phyloP scores from a whole-genome alignment of 2,797 vertebrate genomes.

The Gastrophryne carolinensis region DNA sequence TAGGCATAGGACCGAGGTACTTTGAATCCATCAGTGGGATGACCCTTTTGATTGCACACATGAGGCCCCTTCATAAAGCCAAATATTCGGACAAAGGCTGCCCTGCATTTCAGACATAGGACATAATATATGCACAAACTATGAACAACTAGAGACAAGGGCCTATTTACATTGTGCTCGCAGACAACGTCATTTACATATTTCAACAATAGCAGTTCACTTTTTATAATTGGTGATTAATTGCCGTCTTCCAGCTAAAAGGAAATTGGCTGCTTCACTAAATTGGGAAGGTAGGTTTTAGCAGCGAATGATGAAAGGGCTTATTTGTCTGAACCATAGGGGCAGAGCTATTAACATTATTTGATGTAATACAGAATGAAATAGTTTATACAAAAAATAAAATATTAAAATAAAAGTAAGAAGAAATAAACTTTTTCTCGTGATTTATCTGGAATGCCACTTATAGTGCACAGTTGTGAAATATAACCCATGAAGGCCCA shows the following conservation, averaged over 20 bases:
- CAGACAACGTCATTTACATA: slow-evolving; percentile 18
- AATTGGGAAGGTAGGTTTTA: neutral
- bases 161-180: slow-evolving; percentile 28
- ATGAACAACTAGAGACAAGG: slow-evolving; percentile 36
- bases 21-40: slow-evolving; percentile 34
- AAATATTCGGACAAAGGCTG: slow-evolving; percentile 26
- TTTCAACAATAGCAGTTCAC: slow-evolving; percentile 14
- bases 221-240: slow-evolving; percentile 36
- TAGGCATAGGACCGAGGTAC: slow-evolving; percentile 30
- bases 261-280: neutral
- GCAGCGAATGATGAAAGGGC: too few relatives aligned
- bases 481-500: too few relatives aligned
- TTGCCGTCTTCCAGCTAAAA: slow-evolving; percentile 10
- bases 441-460: too few relatives aligned
- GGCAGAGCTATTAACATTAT: neutral
- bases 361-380: neutral
- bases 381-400: neutral
- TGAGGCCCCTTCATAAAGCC: slow-evolving; percentile 42
- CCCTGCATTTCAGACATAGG: neutral
- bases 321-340: neutral
- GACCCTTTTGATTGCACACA: slow-evolving; percentile 37
- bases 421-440: too few relatives aligned
- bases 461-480: too few relatives aligned
- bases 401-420: neutral
- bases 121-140: slow-evolving; percentile 27